phyloP scores from a whole-genome alignment of 2,888 invertebrate species.

The Capitulum mitella region DNA sequence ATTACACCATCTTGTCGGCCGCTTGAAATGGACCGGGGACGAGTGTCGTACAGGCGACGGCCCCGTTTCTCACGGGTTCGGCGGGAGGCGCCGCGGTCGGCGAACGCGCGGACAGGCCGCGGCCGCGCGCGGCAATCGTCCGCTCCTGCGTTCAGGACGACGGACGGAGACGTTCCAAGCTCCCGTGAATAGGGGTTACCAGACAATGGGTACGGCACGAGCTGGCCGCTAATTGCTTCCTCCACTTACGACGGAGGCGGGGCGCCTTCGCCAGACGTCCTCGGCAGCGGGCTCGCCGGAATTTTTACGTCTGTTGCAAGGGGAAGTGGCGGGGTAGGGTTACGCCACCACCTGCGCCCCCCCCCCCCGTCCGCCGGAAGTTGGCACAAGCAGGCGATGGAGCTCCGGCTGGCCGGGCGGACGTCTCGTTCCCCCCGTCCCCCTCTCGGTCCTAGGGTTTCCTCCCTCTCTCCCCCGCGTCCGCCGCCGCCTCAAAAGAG shows the following conservation, averaged over 20 bases:
- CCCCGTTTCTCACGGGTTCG: too few species aligned
- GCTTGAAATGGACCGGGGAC: background rate
- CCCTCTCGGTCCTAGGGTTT: background rate
- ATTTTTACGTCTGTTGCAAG: constrained; percentile 4
- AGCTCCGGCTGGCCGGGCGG: background rate
- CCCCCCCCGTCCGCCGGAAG: background rate
- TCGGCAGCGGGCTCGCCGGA: background rate
- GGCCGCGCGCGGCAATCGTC: background rate
- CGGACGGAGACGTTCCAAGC: too few species aligned
- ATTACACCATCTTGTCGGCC: background rate
- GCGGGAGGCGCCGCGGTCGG: too few species aligned
- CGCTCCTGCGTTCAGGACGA: too few species aligned
- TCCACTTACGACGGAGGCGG: too few species aligned
- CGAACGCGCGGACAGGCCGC: too few species aligned
- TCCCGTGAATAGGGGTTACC: too few species aligned
- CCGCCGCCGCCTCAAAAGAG: background rate
- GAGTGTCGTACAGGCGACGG: too few species aligned
- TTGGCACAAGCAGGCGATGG: background rate
- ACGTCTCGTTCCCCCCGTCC: background rate
- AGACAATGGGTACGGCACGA: too few species aligned
- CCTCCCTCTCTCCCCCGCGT: background rate
- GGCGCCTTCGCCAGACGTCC: too few species aligned
- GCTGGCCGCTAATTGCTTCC: background rate
- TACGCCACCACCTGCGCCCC: constrained; percentile 4
- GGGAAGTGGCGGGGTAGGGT: background rate